Percentiles rank a stretch among this genome's conserved stretches.
Evolutionary conservation across 2,113 vertebrate species (phyloP).

Genomic region (Eulacestoma nigropectus): DNA sequence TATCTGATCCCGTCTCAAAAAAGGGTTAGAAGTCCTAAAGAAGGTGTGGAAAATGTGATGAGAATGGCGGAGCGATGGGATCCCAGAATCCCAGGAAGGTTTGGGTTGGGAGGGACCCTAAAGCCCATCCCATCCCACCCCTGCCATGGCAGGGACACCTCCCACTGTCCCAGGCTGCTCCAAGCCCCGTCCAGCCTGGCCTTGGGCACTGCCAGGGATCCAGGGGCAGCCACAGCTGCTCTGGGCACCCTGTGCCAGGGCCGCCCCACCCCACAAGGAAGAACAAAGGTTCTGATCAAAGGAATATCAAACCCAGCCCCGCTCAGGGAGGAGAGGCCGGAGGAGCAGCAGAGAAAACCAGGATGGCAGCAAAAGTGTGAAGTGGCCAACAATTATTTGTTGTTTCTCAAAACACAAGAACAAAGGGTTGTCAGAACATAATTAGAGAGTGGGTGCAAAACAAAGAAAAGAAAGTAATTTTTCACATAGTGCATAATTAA

Average conservation of each 20-base stretch:
- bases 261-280: neutral
- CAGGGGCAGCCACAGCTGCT: neutral
- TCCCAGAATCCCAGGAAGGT: too few relatives aligned
- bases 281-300: neutral
- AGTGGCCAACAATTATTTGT: neutral
- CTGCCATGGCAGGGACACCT: neutral
- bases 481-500: slow-evolving; percentile 19
- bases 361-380: neutral
- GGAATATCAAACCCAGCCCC: neutral
- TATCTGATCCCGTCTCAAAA: neutral
- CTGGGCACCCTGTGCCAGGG: neutral
- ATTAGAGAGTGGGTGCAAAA: slow-evolving; percentile 24
- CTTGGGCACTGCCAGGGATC: neutral
- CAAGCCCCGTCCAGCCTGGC: neutral
- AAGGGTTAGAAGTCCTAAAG: neutral
- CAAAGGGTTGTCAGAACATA: slow-evolving; percentile 4
- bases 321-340: accelerated
- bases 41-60: neutral
- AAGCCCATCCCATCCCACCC: accelerated
- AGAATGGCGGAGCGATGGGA: neutral
- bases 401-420: neutral
- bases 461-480: slow-evolving; percentile 26
- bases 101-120: accelerated
- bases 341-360: neutral
- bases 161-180: neutral